Evolutionary conservation across 2,113 vertebrate species (phyloP).

Genomic region (Nipponia nippon): DNA sequence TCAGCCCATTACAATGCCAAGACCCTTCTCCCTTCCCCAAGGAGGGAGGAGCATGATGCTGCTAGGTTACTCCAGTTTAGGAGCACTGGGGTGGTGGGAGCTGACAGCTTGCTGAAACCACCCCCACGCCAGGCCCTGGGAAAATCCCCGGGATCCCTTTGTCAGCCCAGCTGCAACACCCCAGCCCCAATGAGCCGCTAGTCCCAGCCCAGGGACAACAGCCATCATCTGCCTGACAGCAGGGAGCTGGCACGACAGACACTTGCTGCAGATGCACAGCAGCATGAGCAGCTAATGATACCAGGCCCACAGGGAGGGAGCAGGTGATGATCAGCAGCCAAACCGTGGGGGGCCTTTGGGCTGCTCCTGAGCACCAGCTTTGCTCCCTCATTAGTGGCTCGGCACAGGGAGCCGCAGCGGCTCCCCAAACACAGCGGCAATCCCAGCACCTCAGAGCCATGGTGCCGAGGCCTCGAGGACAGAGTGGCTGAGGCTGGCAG

Average conservation of each 20-base stretch:
- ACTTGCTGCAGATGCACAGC: neutral
- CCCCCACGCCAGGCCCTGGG: neutral
- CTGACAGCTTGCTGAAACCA: neutral
- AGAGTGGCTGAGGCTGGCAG: neutral
- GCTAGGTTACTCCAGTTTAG: neutral
- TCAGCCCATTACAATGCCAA: neutral
- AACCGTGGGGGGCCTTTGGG: neutral
- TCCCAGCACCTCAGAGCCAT: fast-evolving
- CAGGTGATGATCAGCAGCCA: neutral
- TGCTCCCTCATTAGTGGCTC: neutral
- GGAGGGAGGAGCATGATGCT: neutral
- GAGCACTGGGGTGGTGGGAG: fast-evolving
- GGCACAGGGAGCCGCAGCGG: fast-evolving
- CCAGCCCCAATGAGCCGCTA: neutral
- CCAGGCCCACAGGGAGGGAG: neutral
- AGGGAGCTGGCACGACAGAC: neutral
- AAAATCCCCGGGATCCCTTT: neutral
- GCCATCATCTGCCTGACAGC: neutral
- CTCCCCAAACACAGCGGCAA: fast-evolving
- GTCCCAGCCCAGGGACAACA: neutral
- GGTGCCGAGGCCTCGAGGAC: fast-evolving
- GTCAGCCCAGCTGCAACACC: neutral
- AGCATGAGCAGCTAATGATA: neutral
- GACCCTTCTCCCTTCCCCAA: neutral
- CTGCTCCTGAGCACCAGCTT: neutral